These are phyloP conservation scores for Cotesia chilonis DNA, from an alignment of 1,140 invertebrate species.

Conservation along the genomic window DNA sequence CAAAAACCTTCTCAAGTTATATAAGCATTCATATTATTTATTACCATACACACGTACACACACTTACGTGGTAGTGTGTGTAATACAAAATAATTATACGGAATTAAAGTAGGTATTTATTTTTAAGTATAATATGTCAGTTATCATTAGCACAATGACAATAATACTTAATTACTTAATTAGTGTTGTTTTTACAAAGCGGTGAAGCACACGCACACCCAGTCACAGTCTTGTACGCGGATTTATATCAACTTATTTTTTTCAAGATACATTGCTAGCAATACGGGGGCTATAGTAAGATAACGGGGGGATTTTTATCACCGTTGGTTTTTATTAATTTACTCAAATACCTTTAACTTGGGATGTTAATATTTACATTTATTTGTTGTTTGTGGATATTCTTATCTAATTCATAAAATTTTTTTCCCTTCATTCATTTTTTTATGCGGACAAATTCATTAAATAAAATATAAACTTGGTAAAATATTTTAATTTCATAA, in stretches of 20 bases:
- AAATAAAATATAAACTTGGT: too few relatives aligned
- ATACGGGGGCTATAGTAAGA: slow-evolving; percentile 7
- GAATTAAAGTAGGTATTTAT: too few relatives aligned
- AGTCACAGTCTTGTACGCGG: slow-evolving; percentile 37
- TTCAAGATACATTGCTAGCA: slow-evolving; percentile 24
- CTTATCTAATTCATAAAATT: too few relatives aligned
- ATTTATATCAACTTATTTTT: slow-evolving; percentile 21
- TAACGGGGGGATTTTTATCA: neutral
- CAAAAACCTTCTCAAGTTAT: slow-evolving; percentile 7
- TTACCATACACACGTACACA: slow-evolving; percentile 20
- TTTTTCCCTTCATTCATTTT: too few relatives aligned
- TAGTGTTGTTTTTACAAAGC: slow-evolving; percentile 46
- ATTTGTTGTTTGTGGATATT: too few relatives aligned
- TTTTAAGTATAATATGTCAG: slow-evolving; percentile 30
- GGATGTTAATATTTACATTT: too few relatives aligned
- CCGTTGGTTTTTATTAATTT: neutral
- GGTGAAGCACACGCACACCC: slow-evolving; percentile 44
- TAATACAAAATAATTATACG: slow-evolving; percentile 15
- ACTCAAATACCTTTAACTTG: neutral
- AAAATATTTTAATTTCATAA: too few relatives aligned
- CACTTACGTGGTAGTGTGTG: neutral
- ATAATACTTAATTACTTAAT: slow-evolving; percentile 40
- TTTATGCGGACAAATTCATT: too few relatives aligned
- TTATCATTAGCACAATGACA: slow-evolving; percentile 40
- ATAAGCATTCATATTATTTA: slow-evolving; percentile 23